Evolutionary conservation across 2,888 invertebrate species (phyloP).

Genomic region (Chrysodeixis includens): DNA sequence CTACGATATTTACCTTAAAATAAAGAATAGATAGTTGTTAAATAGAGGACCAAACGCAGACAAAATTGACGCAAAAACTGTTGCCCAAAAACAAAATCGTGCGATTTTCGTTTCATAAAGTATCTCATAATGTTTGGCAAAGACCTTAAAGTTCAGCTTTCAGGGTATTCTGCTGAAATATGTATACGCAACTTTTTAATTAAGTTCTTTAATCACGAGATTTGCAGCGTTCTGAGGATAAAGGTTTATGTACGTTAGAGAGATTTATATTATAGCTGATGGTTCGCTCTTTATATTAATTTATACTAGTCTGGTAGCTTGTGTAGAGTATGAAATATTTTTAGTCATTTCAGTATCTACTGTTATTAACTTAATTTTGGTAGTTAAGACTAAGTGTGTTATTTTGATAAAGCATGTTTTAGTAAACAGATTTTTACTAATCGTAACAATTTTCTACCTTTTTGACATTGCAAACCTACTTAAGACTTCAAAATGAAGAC

Average conservation of each 20-base stretch:
- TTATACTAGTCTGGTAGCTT: neutral
- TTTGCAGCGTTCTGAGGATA: neutral
- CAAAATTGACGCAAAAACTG: no score
- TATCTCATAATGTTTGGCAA: neutral
- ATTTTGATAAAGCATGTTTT: no score
- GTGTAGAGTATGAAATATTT: neutral
- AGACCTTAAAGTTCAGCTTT: conserved; percentile 3
- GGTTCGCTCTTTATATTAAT: neutral
- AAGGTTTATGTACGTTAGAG: neutral
- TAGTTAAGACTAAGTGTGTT: no score
- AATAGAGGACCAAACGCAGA: no score
- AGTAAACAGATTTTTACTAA: no score
- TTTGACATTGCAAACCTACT: no score
- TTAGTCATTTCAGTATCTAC: neutral
- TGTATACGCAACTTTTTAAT: conserved; percentile 6
- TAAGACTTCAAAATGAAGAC: no score
- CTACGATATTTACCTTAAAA: no score
- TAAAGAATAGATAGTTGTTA: no score
- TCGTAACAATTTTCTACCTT: no score
- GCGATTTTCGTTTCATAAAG: conserved; percentile 4
- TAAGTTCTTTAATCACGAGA: conserved; percentile 7
- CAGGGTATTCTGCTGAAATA: neutral
- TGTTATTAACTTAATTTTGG: no score
- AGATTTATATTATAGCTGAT: neutral
- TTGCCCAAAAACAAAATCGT: neutral